phyloP scores from a whole-genome alignment of 1,140 invertebrate genomes.

The Aphelenchoides fujianensis region DNA sequence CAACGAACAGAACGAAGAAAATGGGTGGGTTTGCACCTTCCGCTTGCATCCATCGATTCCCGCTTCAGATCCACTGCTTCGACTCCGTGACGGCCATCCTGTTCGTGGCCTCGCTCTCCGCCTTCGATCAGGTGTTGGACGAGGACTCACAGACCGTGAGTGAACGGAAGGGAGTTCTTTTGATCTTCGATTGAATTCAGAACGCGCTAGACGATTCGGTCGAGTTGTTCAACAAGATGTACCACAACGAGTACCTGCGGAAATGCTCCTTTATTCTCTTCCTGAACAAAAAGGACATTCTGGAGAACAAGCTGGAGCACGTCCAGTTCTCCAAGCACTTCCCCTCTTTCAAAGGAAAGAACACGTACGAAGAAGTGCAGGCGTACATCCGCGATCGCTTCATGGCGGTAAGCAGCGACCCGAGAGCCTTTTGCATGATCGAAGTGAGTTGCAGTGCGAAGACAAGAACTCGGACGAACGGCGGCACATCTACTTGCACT shows the following conservation, averaged over 20 bases:
- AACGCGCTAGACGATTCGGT: slow-evolving; percentile 43
- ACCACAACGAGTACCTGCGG: slow-evolving; percentile 35
- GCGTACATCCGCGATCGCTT: slow-evolving; percentile 7
- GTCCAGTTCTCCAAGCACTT: slow-evolving; percentile 42
- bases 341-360: slow-evolving; percentile 35
- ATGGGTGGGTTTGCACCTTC: slow-evolving; percentile 28
- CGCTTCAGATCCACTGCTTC: slow-evolving; percentile 40
- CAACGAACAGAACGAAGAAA: slow-evolving; percentile 48
- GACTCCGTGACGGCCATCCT: slow-evolving; percentile 48
- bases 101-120: slow-evolving; percentile 39
- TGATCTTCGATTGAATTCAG: too few species aligned
- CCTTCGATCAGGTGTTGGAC: slow-evolving; percentile 46
- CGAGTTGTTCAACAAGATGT: slow-evolving; percentile 43
- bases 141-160: slow-evolving; percentile 48
- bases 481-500: slow-evolving; percentile 41
- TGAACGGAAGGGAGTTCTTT: too few species aligned
- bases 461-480: slow-evolving; percentile 25
- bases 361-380: slow-evolving; percentile 29
- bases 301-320: slow-evolving; percentile 41
- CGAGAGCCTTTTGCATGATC: background rate
- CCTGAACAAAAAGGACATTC: slow-evolving; percentile 49
- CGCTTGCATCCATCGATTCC: background rate
- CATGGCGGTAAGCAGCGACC: slow-evolving; percentile 8
- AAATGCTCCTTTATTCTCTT: slow-evolving; percentile 43
- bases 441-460: slow-evolving; percentile 22